Base-by-base conservation (phyloP, 2,888 invertebrate genomes). In the Willowsia nigromaculata region DNA sequence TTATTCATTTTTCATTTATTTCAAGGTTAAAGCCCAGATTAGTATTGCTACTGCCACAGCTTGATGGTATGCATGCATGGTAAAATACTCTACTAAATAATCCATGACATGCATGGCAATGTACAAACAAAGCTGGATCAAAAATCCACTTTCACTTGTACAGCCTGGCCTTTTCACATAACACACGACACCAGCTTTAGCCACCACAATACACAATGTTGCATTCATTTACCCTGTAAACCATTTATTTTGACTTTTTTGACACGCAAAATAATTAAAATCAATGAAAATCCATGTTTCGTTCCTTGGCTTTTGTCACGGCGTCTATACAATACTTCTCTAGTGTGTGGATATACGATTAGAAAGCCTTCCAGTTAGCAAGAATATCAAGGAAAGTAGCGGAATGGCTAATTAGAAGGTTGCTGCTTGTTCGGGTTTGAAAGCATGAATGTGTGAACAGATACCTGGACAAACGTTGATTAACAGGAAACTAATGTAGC, bases 221-320 rank as follows among this genome's bases (percentile, higher is more conserved):
- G 40, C 65, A 11, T 37, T 68, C 22, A 40, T 40, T 68, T 40
- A 18, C 18, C 37, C 5, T 68, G 68, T 40, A 65, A 56, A 40
- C 43, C n/a, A n/a, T n/a, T n/a, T n/a, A 43, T 47, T 50, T 25
- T n/a, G 74, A 50, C 18, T 40, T 37, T 56, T 40, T 53, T 76
- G 76, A n/a, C 86, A 86, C 86, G 86, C 86, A 56, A 80, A 86
- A 78, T 80, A 86, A 86, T 86, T 86, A 86, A 86, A 86, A 86
- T 86, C 86, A 80, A 86, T 86, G 47, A 76, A 76, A 50, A 3
- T 30, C 9, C 76, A 7, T 27, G 30, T 53, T 74, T 74, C 25
- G 15, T 53, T 27, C 4, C 30, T 33, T 22, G 56, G 22, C 25
- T 56, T 65, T 65, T 33, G 33, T 33, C 22, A 30, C 33, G 6